Percentiles rank a stretch among this genome's conserved stretches.
Conservation (phyloP, 2,113 vertebrate species). For the Psittacula cyanocephala region DNA sequence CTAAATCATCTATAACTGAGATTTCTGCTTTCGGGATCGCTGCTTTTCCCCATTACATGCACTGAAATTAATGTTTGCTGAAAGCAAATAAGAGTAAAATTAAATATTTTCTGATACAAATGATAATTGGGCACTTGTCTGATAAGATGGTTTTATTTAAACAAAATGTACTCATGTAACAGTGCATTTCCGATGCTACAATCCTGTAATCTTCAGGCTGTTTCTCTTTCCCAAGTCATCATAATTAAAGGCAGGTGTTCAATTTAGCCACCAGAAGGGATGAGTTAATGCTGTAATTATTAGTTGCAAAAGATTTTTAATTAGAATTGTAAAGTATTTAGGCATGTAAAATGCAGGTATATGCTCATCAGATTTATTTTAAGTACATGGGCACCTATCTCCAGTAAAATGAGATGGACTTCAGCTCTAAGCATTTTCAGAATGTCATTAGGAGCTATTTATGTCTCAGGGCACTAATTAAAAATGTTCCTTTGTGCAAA, state of each 20-base stretch:
- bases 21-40: constrained; percentile 21
- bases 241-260: constrained; percentile 60
- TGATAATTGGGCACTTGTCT: constrained; percentile 59
- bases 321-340: constrained; percentile 26
- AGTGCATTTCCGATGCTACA: neutral
- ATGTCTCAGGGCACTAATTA: neutral
- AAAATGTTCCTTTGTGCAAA: neutral
- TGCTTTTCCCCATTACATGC: neutral
- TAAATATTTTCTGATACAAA: constrained; percentile 62
- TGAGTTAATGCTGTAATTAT: constrained; percentile 54
- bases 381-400: neutral
- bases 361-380: neutral
- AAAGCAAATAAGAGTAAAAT: constrained; percentile 54
- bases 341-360: neutral
- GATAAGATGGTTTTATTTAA: constrained; percentile 54
- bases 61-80: constrained; percentile 62
- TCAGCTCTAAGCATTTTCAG: neutral
- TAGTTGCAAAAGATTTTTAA: constrained; percentile 46
- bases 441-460: neutral
- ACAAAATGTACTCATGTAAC: constrained; percentile 15
- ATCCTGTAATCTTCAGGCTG: constrained; percentile 27
- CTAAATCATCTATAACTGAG: neutral
- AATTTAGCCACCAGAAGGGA: constrained; percentile 41
- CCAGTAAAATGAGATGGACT: neutral
- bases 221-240: constrained; percentile 14